A percentile compares a stretch with the other conserved stretches of the same genome.
Conservation (phyloP, 2,888 invertebrate genomes). For the Diarsia brunnea region DNA sequence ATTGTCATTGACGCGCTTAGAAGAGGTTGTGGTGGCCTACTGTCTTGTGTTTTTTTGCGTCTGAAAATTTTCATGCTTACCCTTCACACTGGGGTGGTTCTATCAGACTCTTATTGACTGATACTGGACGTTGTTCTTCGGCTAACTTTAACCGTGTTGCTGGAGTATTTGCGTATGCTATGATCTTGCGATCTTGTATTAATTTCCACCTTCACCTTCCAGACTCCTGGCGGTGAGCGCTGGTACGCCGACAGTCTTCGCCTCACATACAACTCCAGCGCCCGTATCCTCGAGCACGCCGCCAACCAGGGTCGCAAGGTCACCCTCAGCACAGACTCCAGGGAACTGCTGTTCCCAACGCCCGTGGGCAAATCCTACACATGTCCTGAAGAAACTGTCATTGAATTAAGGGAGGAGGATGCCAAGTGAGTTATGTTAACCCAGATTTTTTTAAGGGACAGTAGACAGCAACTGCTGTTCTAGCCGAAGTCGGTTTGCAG, state of each 20-base stretch:
- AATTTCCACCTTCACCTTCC: conserved; percentile 31
- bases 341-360: conserved; percentile 94
- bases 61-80: not conserved
- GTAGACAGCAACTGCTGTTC: not conserved
- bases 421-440: conserved; percentile 77
- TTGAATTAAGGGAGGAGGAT: conserved; percentile 91
- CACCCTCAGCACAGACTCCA: conserved; percentile 89
- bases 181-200: not conserved
- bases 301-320: conserved; percentile 90
- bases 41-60: not conserved
- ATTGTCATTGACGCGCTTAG: not conserved
- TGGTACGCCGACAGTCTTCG: conserved; percentile 96
- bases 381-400: conserved; percentile 93
- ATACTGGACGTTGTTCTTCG: not conserved
- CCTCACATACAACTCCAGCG: conserved; percentile 93
- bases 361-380: conserved; percentile 96
- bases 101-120: not conserved
- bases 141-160: not conserved
- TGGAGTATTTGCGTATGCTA: not conserved
- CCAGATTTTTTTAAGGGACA: not conserved
- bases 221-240: conserved; percentile 97
- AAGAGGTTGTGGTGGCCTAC: not conserved
- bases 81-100: not conserved
- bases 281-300: conserved; percentile 91
- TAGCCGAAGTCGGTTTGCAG: not conserved